A percentile compares a stretch with the other conserved stretches of the same genome.
phyloP scores from a whole-genome alignment of 1,140 invertebrate genomes.

The Calephelis virginiensis region DNA sequence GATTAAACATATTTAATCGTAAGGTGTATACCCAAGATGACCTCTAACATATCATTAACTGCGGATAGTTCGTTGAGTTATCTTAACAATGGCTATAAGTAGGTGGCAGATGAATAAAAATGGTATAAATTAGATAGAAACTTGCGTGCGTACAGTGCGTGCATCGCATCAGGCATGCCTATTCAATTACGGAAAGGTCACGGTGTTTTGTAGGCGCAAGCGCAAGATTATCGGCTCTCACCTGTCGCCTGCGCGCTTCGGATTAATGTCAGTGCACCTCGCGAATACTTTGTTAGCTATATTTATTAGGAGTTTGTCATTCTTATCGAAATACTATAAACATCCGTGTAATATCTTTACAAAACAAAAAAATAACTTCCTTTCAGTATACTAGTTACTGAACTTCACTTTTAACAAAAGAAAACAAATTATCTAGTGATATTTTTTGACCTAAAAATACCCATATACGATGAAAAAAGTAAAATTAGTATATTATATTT shows the following conservation, averaged over 20 bases:
- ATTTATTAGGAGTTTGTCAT: constrained; percentile 5
- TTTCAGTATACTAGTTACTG: too few relatives aligned
- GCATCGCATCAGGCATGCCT: constrained; percentile 52
- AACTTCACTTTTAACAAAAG: too few relatives aligned
- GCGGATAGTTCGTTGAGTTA: constrained; percentile 6
- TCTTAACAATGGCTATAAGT: constrained; percentile 26
- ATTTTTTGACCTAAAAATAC: too few relatives aligned
- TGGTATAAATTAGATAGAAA: constrained; percentile 24
- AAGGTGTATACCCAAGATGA: too few relatives aligned
- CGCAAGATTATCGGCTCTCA: constrained; percentile 65
- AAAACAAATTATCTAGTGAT: too few relatives aligned
- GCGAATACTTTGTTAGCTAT: constrained; percentile 1
- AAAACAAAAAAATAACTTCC: too few relatives aligned
- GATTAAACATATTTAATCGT: too few relatives aligned
- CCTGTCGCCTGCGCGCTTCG: constrained; percentile 56
- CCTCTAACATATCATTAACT: neutral
- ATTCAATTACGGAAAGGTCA: constrained; percentile 74
- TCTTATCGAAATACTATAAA: too few relatives aligned
- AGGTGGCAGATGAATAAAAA: constrained; percentile 33
- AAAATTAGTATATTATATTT: too few relatives aligned
- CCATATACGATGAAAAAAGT: too few relatives aligned
- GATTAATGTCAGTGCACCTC: constrained; percentile 43
- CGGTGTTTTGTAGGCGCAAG: constrained; percentile 49
- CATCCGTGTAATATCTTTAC: too few relatives aligned
- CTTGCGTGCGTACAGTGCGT: constrained; percentile 42